Conservation (phyloP, 2,113 vertebrate species). For the Tetrao urogallus region DNA sequence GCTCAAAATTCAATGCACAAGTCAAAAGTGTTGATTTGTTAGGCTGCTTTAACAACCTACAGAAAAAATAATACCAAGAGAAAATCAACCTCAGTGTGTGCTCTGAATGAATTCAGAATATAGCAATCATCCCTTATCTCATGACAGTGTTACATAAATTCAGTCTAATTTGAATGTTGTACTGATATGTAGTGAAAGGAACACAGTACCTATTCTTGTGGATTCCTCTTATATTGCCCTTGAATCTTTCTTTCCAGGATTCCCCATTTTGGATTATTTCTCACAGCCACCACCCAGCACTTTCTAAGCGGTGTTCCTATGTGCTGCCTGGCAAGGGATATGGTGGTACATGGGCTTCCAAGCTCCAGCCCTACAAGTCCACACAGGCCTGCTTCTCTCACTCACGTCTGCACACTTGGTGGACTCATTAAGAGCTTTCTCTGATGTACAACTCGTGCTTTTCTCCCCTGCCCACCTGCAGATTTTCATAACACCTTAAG, state of each 20-base stretch:
- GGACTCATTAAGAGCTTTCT: neutral
- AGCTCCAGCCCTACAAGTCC: neutral
- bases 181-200: neutral
- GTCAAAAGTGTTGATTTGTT: neutral
- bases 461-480: neutral
- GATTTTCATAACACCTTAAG: neutral
- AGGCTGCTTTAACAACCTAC: neutral
- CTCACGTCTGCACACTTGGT: neutral
- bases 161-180: neutral
- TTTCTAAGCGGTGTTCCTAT: neutral
- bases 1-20: neutral
- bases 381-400: neutral
- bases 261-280: neutral
- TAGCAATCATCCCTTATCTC: neutral
- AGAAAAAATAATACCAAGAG: neutral
- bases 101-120: neutral
- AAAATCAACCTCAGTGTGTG: neutral
- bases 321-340: neutral
- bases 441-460: neutral
- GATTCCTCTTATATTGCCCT: neutral
- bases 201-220: neutral
- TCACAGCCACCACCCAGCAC: neutral
- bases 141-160: neutral
- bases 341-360: rapidly evolving
- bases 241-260: neutral